Evolutionary conservation across 1,140 invertebrate species (phyloP).

Genomic region (Cotesia vestalis): DNA sequence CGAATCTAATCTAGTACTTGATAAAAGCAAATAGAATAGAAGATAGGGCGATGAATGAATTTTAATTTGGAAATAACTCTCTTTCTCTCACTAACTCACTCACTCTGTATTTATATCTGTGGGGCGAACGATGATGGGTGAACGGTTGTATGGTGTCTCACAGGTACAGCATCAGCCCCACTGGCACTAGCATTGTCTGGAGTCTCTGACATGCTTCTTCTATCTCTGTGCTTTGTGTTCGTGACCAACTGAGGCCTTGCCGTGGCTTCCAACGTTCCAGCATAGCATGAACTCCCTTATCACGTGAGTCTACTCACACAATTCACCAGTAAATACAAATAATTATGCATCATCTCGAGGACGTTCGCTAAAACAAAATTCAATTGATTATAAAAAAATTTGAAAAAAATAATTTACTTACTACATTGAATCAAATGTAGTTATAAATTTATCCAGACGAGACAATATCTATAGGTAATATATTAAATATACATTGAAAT

Average conservation of each 20-base stretch:
- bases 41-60: no score
- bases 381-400: background rate
- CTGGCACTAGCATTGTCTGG: constrained; percentile 62
- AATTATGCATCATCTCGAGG: no score
- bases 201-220: constrained; percentile 66
- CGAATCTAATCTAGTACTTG: background rate
- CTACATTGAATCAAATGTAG: background rate
- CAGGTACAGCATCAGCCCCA: constrained; percentile 64
- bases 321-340: constrained; percentile 9
- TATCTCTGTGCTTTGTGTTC: constrained; percentile 68
- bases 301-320: constrained; percentile 65
- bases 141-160: constrained; percentile 61
- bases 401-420: no score
- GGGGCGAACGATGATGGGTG: constrained; percentile 50
- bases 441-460: background rate
- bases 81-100: background rate
- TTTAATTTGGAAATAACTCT: no score
- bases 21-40: background rate
- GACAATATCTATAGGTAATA: constrained; percentile 5
- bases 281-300: constrained; percentile 62
- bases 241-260: constrained; percentile 65
- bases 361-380: constrained; percentile 24
- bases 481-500: constrained; percentile 10
- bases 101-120: constrained; percentile 42
- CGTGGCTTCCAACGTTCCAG: constrained; percentile 62